A percentile compares a stretch with the other conserved stretches of the same genome.
These are phyloP conservation scores for Camelus bactrianus DNA, from an alignment of 2,113 vertebrate genomes.

Conservation along the genomic window DNA sequence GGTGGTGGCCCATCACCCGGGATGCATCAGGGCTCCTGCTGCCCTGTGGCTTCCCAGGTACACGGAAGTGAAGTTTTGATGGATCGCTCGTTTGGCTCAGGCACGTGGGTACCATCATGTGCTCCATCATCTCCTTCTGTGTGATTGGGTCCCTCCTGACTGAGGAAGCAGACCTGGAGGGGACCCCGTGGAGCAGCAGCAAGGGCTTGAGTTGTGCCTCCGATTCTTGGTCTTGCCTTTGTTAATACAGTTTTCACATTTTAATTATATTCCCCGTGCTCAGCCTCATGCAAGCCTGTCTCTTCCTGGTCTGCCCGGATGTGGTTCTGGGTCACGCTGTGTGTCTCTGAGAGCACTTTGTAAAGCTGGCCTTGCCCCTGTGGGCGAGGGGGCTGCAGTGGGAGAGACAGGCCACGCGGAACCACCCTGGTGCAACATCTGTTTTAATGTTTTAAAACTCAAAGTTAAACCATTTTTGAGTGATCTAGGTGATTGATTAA, in stretches of 20 bases:
- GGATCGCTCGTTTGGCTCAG: neutral
- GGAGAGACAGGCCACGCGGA: too few species aligned
- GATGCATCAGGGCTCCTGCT: neutral
- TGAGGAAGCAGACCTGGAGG: accelerated
- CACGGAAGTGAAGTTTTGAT: too few species aligned
- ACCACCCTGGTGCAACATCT: neutral
- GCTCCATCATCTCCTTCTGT: neutral
- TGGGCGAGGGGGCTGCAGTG: neutral
- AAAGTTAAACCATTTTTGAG: neutral
- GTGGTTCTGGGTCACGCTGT: accelerated
- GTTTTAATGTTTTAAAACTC: neutral
- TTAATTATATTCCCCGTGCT: neutral
- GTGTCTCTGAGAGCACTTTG: neutral
- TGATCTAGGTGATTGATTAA: neutral
- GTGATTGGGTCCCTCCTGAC: neutral
- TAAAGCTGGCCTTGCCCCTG: neutral
- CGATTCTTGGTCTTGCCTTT: neutral
- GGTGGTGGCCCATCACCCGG: neutral
- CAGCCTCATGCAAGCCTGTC: neutral
- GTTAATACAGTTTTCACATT: neutral
- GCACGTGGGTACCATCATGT: accelerated
- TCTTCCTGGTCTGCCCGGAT: neutral
- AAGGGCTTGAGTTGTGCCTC: too few species aligned
- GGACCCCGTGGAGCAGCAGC: too few species aligned
- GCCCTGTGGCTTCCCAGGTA: neutral